phyloP scores from a whole-genome alignment of 2,797 vertebrate genomes.

The Spinibarbus caldwelli region DNA sequence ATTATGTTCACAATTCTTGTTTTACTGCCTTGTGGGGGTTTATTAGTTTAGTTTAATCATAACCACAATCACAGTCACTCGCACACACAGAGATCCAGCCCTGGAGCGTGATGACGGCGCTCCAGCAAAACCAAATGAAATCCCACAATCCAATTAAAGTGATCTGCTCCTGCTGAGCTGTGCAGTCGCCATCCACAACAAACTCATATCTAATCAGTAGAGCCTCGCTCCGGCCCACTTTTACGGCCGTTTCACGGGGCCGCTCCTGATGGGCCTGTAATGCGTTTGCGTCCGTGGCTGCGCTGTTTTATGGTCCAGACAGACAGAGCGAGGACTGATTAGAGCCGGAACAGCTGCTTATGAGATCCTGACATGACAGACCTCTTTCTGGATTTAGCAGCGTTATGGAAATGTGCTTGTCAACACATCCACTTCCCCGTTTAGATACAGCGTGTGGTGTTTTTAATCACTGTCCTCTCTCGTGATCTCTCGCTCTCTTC shows the following conservation, averaged over 20 bases:
- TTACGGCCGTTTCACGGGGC: slow-evolving; percentile 48
- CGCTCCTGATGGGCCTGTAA: slow-evolving; percentile 37
- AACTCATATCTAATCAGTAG: slow-evolving; percentile 55
- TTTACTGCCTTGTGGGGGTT: slow-evolving; percentile 43
- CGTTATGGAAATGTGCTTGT: slow-evolving; percentile 76
- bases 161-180: slow-evolving; percentile 64
- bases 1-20: slow-evolving; percentile 49
- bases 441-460: slow-evolving; percentile 30
- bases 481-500: background rate
- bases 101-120: slow-evolving; percentile 82
- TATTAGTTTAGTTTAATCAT: slow-evolving; percentile 50
- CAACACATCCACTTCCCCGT: slow-evolving; percentile 66
- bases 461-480: background rate
- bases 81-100: slow-evolving; percentile 67
- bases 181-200: slow-evolving; percentile 50
- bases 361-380: slow-evolving; percentile 72
- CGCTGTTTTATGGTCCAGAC: slow-evolving; percentile 63
- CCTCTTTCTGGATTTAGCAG: slow-evolving; percentile 72
- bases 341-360: slow-evolving; percentile 74
- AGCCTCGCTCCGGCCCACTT: slow-evolving; percentile 34
- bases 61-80: slow-evolving; percentile 37
- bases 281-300: slow-evolving; percentile 34
- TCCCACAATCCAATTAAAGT: slow-evolving; percentile 82
- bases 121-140: slow-evolving; percentile 79
- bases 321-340: slow-evolving; percentile 60